Percentiles rank a stretch among this genome's conserved stretches.
Evolutionary conservation across 2,113 vertebrate genomes (phyloP).

Genomic region (Xiphorhynchus elegans): DNA sequence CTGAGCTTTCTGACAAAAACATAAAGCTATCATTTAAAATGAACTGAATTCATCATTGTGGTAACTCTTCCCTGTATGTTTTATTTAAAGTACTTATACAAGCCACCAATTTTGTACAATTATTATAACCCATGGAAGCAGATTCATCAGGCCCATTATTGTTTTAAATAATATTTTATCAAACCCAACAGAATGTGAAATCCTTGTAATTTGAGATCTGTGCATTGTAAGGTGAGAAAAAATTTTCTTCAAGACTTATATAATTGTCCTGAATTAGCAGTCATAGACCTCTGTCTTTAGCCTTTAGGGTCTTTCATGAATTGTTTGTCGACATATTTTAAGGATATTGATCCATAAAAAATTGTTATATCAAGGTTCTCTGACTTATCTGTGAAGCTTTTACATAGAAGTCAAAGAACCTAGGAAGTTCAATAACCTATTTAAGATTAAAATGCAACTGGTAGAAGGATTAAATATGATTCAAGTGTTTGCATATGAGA

Average conservation of each 20-base stretch:
- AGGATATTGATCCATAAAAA: not conserved
- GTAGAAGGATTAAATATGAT: not conserved
- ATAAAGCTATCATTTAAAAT: constrained; percentile 21
- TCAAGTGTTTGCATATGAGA: not conserved
- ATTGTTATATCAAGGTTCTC: not conserved
- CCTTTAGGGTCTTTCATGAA: not conserved
- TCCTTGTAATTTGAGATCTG: not conserved
- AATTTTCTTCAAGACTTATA: not conserved
- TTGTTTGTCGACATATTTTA: not conserved
- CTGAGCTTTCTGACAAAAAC: not conserved
- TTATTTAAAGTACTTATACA: constrained; percentile 49
- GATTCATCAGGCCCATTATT: not conserved
- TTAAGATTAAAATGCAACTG: not conserved
- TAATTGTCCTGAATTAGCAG: constrained; percentile 4
- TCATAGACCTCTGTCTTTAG: not conserved
- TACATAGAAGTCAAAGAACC: not conserved
- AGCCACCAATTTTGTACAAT: constrained; percentile 7
- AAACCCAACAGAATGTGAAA: constrained; percentile 9
- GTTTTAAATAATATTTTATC: constrained; percentile 22
- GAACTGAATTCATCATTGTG: not conserved
- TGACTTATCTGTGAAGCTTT: not conserved
- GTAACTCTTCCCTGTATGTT: not conserved
- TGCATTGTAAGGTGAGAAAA: constrained; percentile 13
- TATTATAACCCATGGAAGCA: constrained; percentile 45
- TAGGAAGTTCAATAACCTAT: not conserved